Evolutionary conservation across 2,113 vertebrate species (phyloP).

Genomic region (Protobothrops flavoviridis): DNA sequence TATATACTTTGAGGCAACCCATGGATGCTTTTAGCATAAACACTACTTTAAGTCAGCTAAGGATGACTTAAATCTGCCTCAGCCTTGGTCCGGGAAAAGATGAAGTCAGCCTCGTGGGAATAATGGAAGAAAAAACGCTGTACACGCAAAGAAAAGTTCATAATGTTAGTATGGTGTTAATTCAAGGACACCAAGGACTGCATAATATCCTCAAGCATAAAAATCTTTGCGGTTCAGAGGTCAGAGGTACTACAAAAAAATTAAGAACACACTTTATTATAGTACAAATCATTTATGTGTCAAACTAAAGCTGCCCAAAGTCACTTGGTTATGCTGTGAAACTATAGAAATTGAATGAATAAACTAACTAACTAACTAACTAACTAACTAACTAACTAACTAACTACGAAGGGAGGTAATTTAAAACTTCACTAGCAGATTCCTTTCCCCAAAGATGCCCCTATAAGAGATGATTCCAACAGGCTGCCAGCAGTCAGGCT

Average conservation of each 20-base stretch:
- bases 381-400: background rate
- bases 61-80: background rate
- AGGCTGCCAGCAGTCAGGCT: background rate
- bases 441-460: background rate
- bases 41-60: background rate
- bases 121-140: background rate
- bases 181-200: background rate
- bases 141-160: background rate
- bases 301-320: background rate
- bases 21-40: background rate
- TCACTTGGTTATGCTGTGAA: background rate
- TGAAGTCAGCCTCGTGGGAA: background rate
- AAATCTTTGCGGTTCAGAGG: background rate
- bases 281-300: background rate
- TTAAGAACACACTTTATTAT: background rate
- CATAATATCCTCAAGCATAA: background rate
- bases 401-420: background rate
- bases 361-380: background rate
- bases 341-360: background rate
- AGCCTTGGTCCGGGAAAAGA: background rate
- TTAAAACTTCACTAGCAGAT: background rate
- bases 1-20: background rate
- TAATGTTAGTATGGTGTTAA: background rate
- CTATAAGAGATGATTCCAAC: background rate
- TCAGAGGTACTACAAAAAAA: background rate